Evolutionary conservation across 1,140 invertebrate species (phyloP), one percentile per base, ranked within the genome.

Genomic region (Bombus soroeensis): DNA sequence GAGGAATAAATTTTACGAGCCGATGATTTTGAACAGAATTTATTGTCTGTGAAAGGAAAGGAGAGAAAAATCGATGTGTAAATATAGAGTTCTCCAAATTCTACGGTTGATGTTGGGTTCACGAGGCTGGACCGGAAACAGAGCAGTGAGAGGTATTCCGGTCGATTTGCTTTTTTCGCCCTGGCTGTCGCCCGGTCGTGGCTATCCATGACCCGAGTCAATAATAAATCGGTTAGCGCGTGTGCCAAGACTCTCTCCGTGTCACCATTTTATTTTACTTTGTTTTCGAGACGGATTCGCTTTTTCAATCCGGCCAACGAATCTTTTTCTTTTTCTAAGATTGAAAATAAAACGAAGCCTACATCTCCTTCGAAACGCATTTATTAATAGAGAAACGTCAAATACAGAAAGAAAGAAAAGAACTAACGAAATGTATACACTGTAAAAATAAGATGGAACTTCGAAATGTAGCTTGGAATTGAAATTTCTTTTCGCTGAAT

Each of bases 191-290:
- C 37, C 37, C 34, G 66, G 66, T 34, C 64, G 64, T 8, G 22
- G 13, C 25, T 86, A 91, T 93, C 89, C 93, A 92, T 92, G 93
- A 93, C 93, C 92, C 90, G 87, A 90, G 91, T 93, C 93, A 93
- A 93, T 92, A 93, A 92, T 92, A 92, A 92, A 93, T 91, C 91
- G 87, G 88, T 92, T 92, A 71, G 80, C 76, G 87, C 92, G 87
- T 92, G 90, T 93, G 92, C 92, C 92, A 93, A 93, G 88, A 92
- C 59, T 62, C 59, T 62, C 59, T 62, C 2, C 87, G 70, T 41
- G 88, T 91, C 92, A 90, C 82, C n/a, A 78, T 89, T 88, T 92
- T 87, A 91, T 92, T 90, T 91, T 88, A 84, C 59, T 62, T 62
- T n/a, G 28, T 70, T 62, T 81, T 87, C 82, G 77, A 83, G 70